phyloP scores from a whole-genome alignment of 2,888 invertebrate genomes.

The Sinhomidia bicolor region DNA sequence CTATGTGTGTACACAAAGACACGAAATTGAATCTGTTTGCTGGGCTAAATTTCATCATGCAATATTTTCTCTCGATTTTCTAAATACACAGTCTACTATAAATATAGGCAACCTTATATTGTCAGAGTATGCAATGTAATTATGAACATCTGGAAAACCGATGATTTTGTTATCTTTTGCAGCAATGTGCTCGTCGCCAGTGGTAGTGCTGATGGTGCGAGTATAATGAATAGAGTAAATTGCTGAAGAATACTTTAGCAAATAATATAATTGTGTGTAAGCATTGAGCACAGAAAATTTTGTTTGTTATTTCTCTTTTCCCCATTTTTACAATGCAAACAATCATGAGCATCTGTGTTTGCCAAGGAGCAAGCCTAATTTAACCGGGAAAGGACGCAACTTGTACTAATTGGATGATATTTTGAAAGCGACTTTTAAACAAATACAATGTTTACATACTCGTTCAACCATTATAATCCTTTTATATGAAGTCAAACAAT shows the following conservation, averaged over 20 bases:
- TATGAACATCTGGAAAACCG: slow-evolving; percentile 15
- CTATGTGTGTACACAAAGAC: background rate
- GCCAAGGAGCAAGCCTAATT: background rate
- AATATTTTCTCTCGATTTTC: background rate
- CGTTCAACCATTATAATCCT: too few relatives aligned
- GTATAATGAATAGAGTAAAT: background rate
- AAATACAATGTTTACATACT: too few relatives aligned
- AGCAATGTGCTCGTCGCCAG: background rate
- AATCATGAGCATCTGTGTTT: slow-evolving; percentile 6
- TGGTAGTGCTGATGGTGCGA: background rate
- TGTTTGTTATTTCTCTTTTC: too few relatives aligned
- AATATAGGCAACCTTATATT: background rate
- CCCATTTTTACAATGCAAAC: background rate
- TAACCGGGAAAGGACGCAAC: background rate
- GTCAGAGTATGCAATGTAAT: background rate
- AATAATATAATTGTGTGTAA: background rate
- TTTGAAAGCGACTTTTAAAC: too few relatives aligned
- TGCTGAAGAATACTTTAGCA: background rate
- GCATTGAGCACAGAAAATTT: too few relatives aligned
- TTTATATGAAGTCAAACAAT: too few relatives aligned
- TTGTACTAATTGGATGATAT: background rate
- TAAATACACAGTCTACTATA: background rate
- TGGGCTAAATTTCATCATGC: background rate
- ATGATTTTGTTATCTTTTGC: background rate
- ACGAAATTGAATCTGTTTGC: background rate